phyloP scores from a whole-genome alignment of 2,797 vertebrate genomes.

The Nyctalus aviator region DNA sequence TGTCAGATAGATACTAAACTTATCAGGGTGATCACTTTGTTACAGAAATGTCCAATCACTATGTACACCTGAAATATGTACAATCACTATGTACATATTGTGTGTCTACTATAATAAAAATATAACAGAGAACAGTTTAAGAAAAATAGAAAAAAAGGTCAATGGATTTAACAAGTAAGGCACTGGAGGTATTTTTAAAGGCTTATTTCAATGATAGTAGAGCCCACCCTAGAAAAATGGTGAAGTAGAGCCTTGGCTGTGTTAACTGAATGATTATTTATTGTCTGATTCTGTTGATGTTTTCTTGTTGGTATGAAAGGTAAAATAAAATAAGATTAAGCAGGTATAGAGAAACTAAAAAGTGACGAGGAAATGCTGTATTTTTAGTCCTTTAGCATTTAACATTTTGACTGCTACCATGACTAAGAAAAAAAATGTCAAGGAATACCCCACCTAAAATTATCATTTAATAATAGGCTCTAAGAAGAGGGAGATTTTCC shows the following conservation, averaged over 20 bases:
- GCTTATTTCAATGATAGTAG: neutral
- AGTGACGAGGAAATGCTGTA: neutral
- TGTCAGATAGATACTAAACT: neutral
- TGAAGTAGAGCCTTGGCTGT: neutral
- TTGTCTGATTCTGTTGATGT: neutral
- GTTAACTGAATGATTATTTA: neutral
- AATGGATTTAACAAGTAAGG: neutral
- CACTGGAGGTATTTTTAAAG: neutral
- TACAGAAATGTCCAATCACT: neutral
- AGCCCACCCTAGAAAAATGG: neutral
- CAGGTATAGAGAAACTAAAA: neutral
- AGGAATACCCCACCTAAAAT: neutral
- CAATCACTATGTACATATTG: neutral
- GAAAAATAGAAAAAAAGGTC: neutral
- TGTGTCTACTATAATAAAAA: neutral
- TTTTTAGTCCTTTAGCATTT: neutral
- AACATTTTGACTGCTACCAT: neutral
- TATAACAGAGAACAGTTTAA: neutral
- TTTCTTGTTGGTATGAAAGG: neutral
- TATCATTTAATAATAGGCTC: neutral
- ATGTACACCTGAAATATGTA: neutral
- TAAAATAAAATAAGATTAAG: neutral
- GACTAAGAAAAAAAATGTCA: conserved; percentile 24
- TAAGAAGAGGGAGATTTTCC: neutral
- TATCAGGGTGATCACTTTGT: neutral